Evolutionary conservation across 2,113 vertebrate genomes (phyloP), one percentile per base, ranked within the genome.

Genomic region (Triplophysa siluroides): DNA sequence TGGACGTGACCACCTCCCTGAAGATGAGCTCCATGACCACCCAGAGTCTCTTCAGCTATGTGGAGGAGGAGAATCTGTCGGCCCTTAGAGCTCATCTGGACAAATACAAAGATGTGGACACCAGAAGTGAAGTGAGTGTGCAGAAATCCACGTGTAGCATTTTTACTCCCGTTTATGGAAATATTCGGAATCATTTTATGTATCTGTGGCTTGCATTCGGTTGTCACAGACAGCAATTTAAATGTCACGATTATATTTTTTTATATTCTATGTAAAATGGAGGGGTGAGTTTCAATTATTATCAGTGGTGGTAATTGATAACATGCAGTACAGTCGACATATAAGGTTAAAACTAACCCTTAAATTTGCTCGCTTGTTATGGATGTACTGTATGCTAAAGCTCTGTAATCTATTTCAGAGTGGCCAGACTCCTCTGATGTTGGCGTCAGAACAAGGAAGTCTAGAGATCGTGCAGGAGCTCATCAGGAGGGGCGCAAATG

Each of bases 361-460:
- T 33, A 33, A 56, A 71, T 62, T 26, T 19, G 13, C 56, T 23
- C 45, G 0, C 4, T 8, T 11, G 4, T 85, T 11, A 47, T 13
- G 26, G 26, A 56, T 21, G 64, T 52, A 52, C 16, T 11, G 54
- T 61, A 21, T 12, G n/a, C 24, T 16, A 43, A 61, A 3, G 58
- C 21, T 19, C 16, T 65, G 33, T 63, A 0, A 52, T 64, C 23
- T 65, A 26, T 12, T 89, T 67, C 85, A 99, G 98, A 97, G 92
- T 66, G 96, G 98, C 72, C 97, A 98, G 92, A 99, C 98, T 81
- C 94, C 96, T 0, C 88, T 99, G 84, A 99, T 99, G 97, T 83
- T 99, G 85, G 96, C 97, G 1, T 94, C 97, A 61, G 97, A 99
- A 80, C 96, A 96, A 89, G 98, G 98, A 85, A 97, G 92, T 84